Conservation (phyloP, 2,797 vertebrate species). For the Mormyrops boulengeri region DNA sequence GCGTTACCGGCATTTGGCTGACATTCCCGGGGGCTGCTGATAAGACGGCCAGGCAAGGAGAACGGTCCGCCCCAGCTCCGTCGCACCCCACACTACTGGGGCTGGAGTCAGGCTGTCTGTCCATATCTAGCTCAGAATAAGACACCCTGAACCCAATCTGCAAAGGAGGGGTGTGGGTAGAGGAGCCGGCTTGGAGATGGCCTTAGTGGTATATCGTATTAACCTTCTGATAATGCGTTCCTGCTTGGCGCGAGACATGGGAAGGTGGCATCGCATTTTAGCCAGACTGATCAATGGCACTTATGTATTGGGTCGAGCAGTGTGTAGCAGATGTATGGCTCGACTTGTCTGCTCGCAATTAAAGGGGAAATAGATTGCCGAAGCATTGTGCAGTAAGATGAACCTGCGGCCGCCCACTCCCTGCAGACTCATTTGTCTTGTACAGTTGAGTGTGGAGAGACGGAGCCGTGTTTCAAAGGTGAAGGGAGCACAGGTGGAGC, state of each 20-base stretch:
- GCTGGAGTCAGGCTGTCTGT: constrained; percentile 21
- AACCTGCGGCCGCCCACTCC: constrained; percentile 32
- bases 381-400: constrained; percentile 40
- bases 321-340: constrained; percentile 63
- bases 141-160: constrained; percentile 11
- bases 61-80: constrained; percentile 28
- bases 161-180: constrained; percentile 26
- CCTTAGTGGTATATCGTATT: constrained; percentile 64
- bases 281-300: constrained; percentile 71
- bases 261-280: constrained; percentile 72
- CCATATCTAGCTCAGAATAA: constrained; percentile 4
- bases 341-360: constrained; percentile 49
- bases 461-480: constrained; percentile 29
- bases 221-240: constrained; percentile 74
- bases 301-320: constrained; percentile 71
- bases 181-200: constrained; percentile 54
- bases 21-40: constrained; percentile 58
- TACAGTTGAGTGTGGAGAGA: constrained; percentile 34
- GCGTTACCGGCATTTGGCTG: constrained; percentile 52
- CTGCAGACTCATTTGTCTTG: constrained; percentile 41
- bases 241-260: constrained; percentile 58
- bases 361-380: constrained; percentile 45
- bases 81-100: neutral
- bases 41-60: constrained; percentile 48
- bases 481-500: constrained; percentile 21